Percentiles rank a stretch among this genome's conserved stretches.
These are phyloP conservation scores for Lontra canadensis DNA, from an alignment of 2,113 vertebrate genomes.

Conservation along the genomic window DNA sequence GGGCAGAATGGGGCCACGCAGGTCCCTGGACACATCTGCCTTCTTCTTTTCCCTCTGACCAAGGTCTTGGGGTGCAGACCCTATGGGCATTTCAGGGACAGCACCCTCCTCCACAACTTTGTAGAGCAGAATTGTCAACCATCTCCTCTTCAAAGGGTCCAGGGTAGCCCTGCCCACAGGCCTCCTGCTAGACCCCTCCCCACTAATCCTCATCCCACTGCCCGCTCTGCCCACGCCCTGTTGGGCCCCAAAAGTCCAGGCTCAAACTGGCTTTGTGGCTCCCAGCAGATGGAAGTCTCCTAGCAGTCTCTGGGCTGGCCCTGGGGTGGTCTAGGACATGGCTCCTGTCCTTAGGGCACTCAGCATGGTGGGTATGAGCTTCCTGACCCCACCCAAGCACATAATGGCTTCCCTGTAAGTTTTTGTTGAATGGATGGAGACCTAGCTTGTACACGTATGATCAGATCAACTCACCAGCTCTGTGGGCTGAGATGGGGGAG, in stretches of 20 bases:
- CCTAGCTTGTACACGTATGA: background rate
- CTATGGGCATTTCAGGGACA: background rate
- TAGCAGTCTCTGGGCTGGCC: background rate
- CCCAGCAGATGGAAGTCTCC: background rate
- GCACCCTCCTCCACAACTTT: background rate
- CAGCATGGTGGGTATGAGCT: background rate
- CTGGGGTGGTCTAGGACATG: background rate
- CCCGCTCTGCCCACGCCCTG: background rate
- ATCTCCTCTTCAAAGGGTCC: background rate
- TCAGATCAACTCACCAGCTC: background rate
- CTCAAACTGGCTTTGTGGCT: background rate
- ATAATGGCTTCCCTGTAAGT: accelerated
- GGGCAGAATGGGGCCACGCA: background rate
- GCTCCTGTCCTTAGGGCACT: background rate
- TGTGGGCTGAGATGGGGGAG: background rate
- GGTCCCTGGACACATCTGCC: background rate
- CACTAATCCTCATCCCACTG: background rate
- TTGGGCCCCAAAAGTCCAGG: background rate
- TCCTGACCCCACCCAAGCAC: background rate
- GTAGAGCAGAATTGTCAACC: background rate
- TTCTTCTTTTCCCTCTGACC: background rate
- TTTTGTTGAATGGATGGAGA: background rate
- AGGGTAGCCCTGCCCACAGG: background rate
- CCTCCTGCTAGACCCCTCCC: too few species aligned
- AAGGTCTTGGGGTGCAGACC: background rate